These are phyloP conservation scores for Chromobotia macracanthus DNA, from an alignment of 2,797 vertebrate genomes.

Conservation along the genomic window DNA sequence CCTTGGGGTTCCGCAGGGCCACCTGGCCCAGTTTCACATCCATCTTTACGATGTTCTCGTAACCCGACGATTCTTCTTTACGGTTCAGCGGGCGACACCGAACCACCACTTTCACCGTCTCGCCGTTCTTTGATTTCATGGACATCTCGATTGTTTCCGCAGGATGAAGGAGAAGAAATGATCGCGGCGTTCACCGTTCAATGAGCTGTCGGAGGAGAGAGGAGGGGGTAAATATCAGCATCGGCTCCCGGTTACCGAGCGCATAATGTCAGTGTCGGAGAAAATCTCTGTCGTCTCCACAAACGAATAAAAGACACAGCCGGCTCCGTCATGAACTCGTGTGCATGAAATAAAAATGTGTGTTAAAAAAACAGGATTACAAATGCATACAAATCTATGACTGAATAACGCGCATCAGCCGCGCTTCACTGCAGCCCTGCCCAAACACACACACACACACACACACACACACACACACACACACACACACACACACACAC, in stretches of 20 bases:
- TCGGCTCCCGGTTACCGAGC: conserved; percentile 41
- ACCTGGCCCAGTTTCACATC: conserved; percentile 91
- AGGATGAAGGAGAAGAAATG: conserved; percentile 10
- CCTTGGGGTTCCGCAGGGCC: conserved; percentile 88
- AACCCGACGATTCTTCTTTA: conserved; percentile 84
- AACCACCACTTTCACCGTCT: conserved; percentile 93
- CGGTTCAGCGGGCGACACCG: conserved; percentile 90
- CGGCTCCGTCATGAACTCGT: conserved; percentile 17
- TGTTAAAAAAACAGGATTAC: not conserved
- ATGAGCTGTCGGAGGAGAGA: conserved; percentile 48
- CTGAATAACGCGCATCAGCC: conserved; percentile 33
- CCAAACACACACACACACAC: conserved; percentile 25
- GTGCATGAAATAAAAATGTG: not conserved
- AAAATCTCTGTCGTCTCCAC: conserved; percentile 38
- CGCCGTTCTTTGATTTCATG: conserved; percentile 81
- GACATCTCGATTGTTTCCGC: conserved; percentile 68
- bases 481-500: not conserved
- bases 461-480: not conserved
- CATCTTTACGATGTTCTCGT: conserved; percentile 84
- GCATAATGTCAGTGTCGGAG: conserved; percentile 41
- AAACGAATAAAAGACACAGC: conserved; percentile 31
- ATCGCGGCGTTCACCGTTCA: not conserved
- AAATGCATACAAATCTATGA: not conserved
- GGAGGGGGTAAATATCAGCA: conserved; percentile 43
- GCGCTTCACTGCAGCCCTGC: conserved; percentile 51